phyloP scores from a whole-genome alignment of 2,797 vertebrate genomes.

The Rhabdophis nuchalis region DNA sequence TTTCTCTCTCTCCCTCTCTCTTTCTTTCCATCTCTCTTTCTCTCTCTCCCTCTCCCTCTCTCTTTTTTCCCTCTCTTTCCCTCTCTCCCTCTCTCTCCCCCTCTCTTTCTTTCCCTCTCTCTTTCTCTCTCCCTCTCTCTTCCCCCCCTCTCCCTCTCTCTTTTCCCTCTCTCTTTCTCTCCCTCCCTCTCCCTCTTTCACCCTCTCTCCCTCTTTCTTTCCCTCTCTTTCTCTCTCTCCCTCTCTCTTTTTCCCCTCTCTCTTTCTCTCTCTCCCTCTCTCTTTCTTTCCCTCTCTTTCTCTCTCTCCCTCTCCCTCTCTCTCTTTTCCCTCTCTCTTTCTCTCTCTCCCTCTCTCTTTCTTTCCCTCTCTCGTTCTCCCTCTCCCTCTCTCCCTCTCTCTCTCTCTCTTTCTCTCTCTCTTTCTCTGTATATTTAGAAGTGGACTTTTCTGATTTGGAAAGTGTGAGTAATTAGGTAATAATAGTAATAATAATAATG shows the following conservation, averaged over 20 bases:
- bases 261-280: rapidly evolving
- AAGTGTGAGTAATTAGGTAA: background rate
- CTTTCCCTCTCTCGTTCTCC: rapidly evolving
- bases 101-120: too few species aligned
- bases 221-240: rapidly evolving
- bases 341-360: background rate
- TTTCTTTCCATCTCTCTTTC: too few species aligned
- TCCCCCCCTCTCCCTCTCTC: too few species aligned
- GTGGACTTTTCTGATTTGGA: background rate
- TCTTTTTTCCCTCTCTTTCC: too few species aligned
- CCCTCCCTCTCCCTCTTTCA: too few species aligned
- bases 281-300: too few species aligned
- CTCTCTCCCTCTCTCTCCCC: too few species aligned
- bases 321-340: too few species aligned
- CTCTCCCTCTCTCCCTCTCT: background rate
- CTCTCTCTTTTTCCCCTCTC: rapidly evolving
- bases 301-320: rapidly evolving
- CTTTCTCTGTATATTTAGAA: background rate
- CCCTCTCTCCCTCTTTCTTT: rapidly evolving
- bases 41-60: background rate
- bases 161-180: rapidly evolving
- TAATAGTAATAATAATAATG: background rate
- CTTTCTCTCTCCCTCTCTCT: background rate
- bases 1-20: rapidly evolving
- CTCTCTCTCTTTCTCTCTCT: too few species aligned